Conservation (phyloP, 2,113 vertebrate species). For the Dipodomys spectabilis region DNA sequence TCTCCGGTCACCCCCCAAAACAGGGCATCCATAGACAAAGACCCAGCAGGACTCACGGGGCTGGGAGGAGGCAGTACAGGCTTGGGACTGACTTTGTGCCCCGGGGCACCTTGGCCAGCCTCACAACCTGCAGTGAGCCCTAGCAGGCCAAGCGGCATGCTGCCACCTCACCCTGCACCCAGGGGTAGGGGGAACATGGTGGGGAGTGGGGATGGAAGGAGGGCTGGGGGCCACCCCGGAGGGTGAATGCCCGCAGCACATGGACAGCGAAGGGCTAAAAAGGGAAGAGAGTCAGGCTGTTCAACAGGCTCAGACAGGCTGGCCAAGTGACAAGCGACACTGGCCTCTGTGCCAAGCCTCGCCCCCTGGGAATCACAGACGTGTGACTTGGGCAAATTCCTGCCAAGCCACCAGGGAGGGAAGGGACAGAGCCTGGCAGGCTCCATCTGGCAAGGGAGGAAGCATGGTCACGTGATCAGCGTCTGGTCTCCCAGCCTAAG, state of each 20-base stretch:
- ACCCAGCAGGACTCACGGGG: not conserved
- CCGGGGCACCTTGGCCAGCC: too few species aligned
- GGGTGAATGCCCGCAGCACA: not conserved
- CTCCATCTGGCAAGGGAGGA: not conserved
- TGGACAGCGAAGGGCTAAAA: not conserved
- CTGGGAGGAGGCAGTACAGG: too few species aligned
- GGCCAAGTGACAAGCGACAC: conserved; percentile 51
- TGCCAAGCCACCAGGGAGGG: conserved; percentile 57
- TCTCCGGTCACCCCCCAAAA: not conserved
- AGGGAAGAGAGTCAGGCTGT: conserved; percentile 17
- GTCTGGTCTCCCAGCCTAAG: not conserved
- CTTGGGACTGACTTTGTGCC: too few species aligned
- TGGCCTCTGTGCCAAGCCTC: conserved; percentile 18
- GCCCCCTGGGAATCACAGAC: conserved; percentile 39
- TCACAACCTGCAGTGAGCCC: not conserved
- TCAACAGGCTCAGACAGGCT: not conserved
- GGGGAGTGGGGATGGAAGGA: not conserved
- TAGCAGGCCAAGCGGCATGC: not conserved
- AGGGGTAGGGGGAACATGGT: not conserved
- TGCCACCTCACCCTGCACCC: too few species aligned
- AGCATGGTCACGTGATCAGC: conserved; percentile 7
- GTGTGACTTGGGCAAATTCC: conserved; percentile 53
- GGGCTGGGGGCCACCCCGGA: not conserved
- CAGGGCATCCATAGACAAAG: too few species aligned
- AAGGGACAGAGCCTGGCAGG: not conserved